Base-by-base conservation (phyloP, 2,113 vertebrate species). In the Pollimyrus isidori region DNA sequence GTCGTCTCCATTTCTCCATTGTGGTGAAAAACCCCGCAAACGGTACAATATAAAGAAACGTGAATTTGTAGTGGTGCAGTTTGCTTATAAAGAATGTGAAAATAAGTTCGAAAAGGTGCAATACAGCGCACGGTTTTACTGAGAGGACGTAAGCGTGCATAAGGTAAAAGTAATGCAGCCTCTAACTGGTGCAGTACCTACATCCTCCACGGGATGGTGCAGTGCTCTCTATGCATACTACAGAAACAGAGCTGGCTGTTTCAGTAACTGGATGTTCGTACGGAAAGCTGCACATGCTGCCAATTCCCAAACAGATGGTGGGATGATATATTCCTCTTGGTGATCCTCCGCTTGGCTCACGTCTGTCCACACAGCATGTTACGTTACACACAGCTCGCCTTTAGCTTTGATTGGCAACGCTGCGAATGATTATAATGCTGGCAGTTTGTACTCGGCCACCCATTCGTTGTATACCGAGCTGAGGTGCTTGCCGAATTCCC, bases 311-410 rank as follows among this genome's bases (percentile, higher is more conserved):
- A 21, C 85, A 87, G 85, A 87, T 87, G 85, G 85, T 35, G 48
- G 53, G 48, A 86, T 86, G 85, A 86, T 86, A 86, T 52, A 86
- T 52, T 39, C 85, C 85, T 87, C 9, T 58, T 87, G 86, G 52
- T 87, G 49, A 87, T 21, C 52, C 87, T 65, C 87, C 87, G 45
- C 21, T 87, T 87, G 52, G 35, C 53, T 62, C 49, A 35, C 30
- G 21, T 42, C 52, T 42, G 35, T 62, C 87, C 87, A n/a, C 30
- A n/a, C 56, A 62, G 56, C 87, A 62, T 87, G 56, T 45, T 46
- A 62, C 87, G n/a, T 65, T 87, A 45, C 53, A 87, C 56, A 42
- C 53, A 87, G 39, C 52, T 46, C 42, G 52, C 52, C 87, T 46
- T 23, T 21, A 23, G 87, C 56, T 87, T 87, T 87, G 85, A 87